Base-by-base conservation (phyloP, 1,140 invertebrate genomes). In the Drosophila pruinosa region DNA sequence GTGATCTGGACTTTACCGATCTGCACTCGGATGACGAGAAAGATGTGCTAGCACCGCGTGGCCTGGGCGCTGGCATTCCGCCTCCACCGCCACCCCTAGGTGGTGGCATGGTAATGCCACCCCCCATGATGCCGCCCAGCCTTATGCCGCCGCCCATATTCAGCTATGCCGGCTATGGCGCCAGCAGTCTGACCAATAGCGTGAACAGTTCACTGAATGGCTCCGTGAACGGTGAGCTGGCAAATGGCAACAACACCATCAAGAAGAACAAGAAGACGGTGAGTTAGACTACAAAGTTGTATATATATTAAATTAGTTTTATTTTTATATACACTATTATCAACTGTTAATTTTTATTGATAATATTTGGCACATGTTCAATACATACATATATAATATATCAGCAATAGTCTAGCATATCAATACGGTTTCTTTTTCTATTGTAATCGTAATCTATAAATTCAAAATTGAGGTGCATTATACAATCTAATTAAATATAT, bases 1-100 rank as follows among this genome's bases (percentile, higher is more conserved):
- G 98, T 91, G 98, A 99, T 91, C 92, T 99, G 54, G 98, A 99
- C 91, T 99, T 99, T 89, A 98, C 97, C 1, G 98, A 99, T 92
- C 93, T 99, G 24, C 94, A 94, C 61, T 94, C 95, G 8, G 96
- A 97, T 61, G 96, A 96, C 56, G 95, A 96, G 78, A 93, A 94
- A 39, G 90, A 92, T 81, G 91, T 94, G 7, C 90, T 95, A 2
- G 93, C 94, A 1, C 93, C 94, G 0, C 93, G 93, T 10, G 92
- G 93, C 22, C 92, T 94, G 0, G 91, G 93, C 0, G 93, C 93
- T 15, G 94, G 94, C 2, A 92, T 95, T 3, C 95, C 95, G 1
- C 95, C 95, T 0, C 95, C 95, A 1, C 95, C 95, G 0, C 95
- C 95, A 0, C 89, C 91, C 61, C 57, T 82, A 69, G 63, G 63